A percentile compares a stretch with the other conserved stretches of the same genome.
Conservation (phyloP, 2,797 vertebrate genomes). For the Aplochiton taeniatus region DNA sequence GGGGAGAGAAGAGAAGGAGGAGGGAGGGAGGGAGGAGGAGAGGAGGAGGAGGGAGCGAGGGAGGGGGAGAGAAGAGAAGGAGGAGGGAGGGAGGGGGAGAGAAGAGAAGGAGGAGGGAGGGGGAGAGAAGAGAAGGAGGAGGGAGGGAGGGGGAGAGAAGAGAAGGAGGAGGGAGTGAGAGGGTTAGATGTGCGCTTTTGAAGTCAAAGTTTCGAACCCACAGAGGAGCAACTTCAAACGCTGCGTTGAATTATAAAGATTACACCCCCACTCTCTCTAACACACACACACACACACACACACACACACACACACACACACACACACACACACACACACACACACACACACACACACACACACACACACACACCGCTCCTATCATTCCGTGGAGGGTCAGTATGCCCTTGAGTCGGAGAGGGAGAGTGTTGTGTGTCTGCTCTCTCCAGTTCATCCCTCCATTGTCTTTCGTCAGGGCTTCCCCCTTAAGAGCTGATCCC, state of each 20-base stretch:
- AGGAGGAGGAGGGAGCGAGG: conserved; percentile 22
- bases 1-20: conserved; percentile 22
- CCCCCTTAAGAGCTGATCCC: too few relatives aligned
- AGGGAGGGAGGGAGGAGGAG: conserved; percentile 25
- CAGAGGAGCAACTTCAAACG: conserved; percentile 55
- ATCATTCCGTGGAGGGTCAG: conserved; percentile 1
- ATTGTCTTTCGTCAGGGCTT: too few relatives aligned
- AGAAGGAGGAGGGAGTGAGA: conserved; percentile 33
- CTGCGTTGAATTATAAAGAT: conserved; percentile 50
- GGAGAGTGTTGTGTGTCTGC: not conserved
- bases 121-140: not conserved
- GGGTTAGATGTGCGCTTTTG: conserved; percentile 39
- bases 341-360: not conserved
- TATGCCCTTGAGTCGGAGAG: not conserved
- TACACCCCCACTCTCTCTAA: conserved; percentile 12
- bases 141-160: conserved; percentile 17
- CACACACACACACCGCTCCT: not conserved
- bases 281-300: conserved; percentile 3
- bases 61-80: conserved; percentile 10
- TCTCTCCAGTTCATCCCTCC: too few relatives aligned
- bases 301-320: conserved; percentile 18
- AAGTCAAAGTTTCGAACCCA: conserved; percentile 58
- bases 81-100: conserved; percentile 36
- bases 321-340: conserved; percentile 1
- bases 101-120: not conserved